These are phyloP conservation scores for Oncorhynchus masou DNA, from an alignment of 2,113 vertebrate genomes.

Conservation along the genomic window DNA sequence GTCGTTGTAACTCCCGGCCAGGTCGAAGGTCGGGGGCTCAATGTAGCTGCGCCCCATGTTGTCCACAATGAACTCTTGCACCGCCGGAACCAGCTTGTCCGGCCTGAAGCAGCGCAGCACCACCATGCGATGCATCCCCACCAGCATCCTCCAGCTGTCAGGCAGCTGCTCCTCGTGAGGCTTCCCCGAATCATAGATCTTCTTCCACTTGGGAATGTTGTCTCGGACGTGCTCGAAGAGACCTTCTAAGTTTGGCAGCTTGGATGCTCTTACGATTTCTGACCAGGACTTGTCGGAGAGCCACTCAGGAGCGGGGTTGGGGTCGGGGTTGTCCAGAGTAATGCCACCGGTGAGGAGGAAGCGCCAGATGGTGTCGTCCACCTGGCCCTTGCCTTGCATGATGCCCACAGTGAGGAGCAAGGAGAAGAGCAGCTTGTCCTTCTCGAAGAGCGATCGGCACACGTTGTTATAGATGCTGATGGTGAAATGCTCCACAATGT, in stretches of 20 bases:
- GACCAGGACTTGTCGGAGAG: slow-evolving; percentile 88
- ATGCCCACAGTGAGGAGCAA: slow-evolving; percentile 86
- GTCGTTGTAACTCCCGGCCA: slow-evolving; percentile 85
- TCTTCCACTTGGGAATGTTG: slow-evolving; percentile 76
- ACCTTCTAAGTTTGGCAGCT: slow-evolving; percentile 70
- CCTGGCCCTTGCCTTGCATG: slow-evolving; percentile 78
- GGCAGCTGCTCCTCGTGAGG: slow-evolving; percentile 83
- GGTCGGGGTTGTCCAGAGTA: slow-evolving; percentile 85
- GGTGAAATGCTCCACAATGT: slow-evolving; percentile 84
- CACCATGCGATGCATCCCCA: slow-evolving; percentile 78
- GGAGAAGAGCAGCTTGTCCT: slow-evolving; percentile 92
- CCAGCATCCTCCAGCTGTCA: slow-evolving; percentile 67
- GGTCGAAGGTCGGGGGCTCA: slow-evolving; percentile 89
- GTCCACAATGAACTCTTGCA: slow-evolving; percentile 80
- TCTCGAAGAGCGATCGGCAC: slow-evolving; percentile 91
- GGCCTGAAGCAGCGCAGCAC: slow-evolving; percentile 87
- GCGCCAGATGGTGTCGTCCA: slow-evolving; percentile 81
- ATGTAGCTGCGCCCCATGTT: slow-evolving; percentile 82
- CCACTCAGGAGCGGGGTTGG: slow-evolving; percentile 87
- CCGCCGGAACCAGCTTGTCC: slow-evolving; percentile 86
- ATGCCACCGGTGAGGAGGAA: slow-evolving; percentile 89
- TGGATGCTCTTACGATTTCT: slow-evolving; percentile 83
- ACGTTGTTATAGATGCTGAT: slow-evolving; percentile 86
- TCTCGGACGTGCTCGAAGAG: slow-evolving; percentile 76
- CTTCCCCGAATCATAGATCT: slow-evolving; percentile 81